These are phyloP conservation scores for Otocyon megalotis DNA, from an alignment of 2,113 vertebrate genomes.

Conservation along the genomic window DNA sequence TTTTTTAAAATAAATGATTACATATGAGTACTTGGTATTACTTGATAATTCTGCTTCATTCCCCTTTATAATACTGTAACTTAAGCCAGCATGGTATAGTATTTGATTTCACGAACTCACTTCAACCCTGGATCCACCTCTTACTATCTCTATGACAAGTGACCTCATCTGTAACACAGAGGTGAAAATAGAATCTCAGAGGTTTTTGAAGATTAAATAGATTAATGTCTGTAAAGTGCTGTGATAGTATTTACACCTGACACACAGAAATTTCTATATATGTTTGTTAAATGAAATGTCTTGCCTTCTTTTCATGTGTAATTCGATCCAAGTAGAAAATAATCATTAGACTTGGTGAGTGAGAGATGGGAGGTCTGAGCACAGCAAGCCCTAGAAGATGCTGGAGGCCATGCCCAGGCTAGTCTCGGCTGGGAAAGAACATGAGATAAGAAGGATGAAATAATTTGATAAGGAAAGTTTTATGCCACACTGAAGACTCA, in stretches of 20 bases:
- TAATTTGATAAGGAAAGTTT: background rate
- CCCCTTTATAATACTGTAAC: background rate
- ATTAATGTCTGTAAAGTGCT: background rate
- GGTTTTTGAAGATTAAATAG: background rate
- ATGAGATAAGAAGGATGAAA: background rate
- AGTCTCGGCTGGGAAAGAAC: background rate
- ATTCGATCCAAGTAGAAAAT: background rate
- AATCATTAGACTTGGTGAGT: background rate
- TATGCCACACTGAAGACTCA: background rate
- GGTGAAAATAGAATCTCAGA: background rate
- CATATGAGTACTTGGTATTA: background rate
- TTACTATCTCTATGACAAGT: background rate
- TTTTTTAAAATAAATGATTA: background rate
- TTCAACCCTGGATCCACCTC: background rate
- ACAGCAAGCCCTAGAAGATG: background rate
- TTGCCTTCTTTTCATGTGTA: background rate
- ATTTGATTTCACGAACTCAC: background rate
- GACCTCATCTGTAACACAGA: background rate
- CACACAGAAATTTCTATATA: background rate
- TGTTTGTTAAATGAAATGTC: background rate
- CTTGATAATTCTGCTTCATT: conserved; percentile 11
- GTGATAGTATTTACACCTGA: background rate
- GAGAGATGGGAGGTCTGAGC: background rate
- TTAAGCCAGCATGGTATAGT: background rate
- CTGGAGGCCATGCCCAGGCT: background rate